Conservation (phyloP, 2,113 vertebrate species). For the Hylia prasina region DNA sequence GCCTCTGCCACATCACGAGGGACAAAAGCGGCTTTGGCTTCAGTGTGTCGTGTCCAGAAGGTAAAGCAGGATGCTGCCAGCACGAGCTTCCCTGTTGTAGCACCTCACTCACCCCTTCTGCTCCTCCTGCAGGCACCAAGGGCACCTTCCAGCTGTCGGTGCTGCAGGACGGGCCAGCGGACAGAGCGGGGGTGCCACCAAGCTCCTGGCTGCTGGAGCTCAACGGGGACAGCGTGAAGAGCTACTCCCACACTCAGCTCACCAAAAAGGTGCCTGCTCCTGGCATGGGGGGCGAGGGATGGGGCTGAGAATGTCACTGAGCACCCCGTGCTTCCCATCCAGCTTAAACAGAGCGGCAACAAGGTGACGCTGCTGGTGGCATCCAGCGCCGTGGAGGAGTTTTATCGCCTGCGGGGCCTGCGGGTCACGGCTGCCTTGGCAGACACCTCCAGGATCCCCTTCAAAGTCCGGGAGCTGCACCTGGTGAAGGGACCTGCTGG, state of each 20-base stretch:
- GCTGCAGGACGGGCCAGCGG: conserved; percentile 77
- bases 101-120: accelerated
- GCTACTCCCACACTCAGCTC: conserved; percentile 68
- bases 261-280: conserved; percentile 73
- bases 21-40: conserved; percentile 81
- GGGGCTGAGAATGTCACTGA: accelerated
- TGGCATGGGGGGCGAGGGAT: accelerated
- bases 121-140: conserved; percentile 68
- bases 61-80: neutral
- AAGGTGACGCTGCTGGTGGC: conserved; percentile 84
- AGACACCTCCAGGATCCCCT: conserved; percentile 74
- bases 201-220: conserved; percentile 87
- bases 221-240: conserved; percentile 77
- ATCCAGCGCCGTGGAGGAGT: conserved; percentile 76
- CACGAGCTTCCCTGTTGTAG: accelerated
- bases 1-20: conserved; percentile 78
- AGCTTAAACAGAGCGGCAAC: conserved; percentile 79
- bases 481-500: conserved; percentile 79
- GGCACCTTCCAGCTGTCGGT: conserved; percentile 78
- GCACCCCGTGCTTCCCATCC: neutral
- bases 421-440: conserved; percentile 78
- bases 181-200: conserved; percentile 78
- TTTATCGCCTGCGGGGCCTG: conserved; percentile 74
- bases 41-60: conserved; percentile 59
- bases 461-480: conserved; percentile 77